Evolutionary conservation across 1,140 invertebrate species (phyloP).

Genomic region (Diorhabda carinulata): DNA sequence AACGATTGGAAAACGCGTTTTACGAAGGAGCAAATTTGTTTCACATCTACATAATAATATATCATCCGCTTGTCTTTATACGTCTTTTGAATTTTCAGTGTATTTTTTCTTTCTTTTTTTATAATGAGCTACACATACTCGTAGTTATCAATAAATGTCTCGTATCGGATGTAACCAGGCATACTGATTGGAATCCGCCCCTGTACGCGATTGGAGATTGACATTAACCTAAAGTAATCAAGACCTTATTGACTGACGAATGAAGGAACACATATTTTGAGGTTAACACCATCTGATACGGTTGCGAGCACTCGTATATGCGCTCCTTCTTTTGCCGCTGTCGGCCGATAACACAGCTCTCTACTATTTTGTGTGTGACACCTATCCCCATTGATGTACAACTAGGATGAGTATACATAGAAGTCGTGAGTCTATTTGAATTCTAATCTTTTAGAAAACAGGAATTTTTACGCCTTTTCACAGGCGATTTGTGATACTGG

Average conservation of each 20-base stretch:
- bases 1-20: too few species aligned
- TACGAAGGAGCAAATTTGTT: too few species aligned
- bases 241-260: conserved; percentile 2
- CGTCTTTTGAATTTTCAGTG: too few species aligned
- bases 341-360: conserved; percentile 1
- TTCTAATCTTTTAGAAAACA: conserved; percentile 3
- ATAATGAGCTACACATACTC: too few species aligned
- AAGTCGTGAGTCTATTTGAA: conserved; percentile 2
- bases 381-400: conserved; percentile 1
- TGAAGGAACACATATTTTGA: conserved; percentile 2
- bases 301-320: neutral
- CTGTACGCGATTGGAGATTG: neutral
- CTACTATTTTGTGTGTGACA: conserved; percentile 2
- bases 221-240: conserved; percentile 1
- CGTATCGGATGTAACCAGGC: too few species aligned
- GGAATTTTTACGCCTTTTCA: neutral
- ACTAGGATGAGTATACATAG: conserved; percentile 2
- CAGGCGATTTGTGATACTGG: neutral
- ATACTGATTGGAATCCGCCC: neutral
- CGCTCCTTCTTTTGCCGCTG: conserved; percentile 1
- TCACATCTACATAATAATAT: too few species aligned
- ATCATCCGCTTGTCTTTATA: too few species aligned
- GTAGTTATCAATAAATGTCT: too few species aligned
- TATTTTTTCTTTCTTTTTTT: too few species aligned
- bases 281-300: conserved; percentile 1